These are phyloP conservation scores for Watsonalla binaria DNA, from an alignment of 2,888 invertebrate genomes.

Conservation along the genomic window DNA sequence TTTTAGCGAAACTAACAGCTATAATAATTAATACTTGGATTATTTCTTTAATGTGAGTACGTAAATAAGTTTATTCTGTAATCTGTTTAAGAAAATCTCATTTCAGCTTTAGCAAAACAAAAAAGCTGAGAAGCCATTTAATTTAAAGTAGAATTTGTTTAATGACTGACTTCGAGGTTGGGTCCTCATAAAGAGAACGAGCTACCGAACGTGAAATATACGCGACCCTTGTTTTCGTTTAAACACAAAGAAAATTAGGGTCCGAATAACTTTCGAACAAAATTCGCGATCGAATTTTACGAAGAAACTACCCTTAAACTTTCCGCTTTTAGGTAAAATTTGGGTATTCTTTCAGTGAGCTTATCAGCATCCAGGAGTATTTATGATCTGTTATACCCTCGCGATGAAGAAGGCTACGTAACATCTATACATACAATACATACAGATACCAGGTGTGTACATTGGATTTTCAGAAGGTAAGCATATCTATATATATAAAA, in stretches of 20 bases:
- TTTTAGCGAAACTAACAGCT: too few relatives aligned
- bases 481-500: too few relatives aligned
- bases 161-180: neutral
- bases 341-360: conserved; percentile 44
- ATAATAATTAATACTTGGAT: too few relatives aligned
- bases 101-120: neutral
- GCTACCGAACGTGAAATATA: conserved; percentile 11
- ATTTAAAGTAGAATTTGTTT: neutral
- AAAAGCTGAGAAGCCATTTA: neutral
- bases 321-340: conserved; percentile 12
- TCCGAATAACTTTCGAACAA: conserved; percentile 32
- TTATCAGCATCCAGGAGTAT: conserved; percentile 57
- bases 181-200: conserved; percentile 13
- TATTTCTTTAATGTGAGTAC: too few relatives aligned
- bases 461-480: too few relatives aligned
- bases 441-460: too few relatives aligned
- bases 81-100: neutral
- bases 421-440: too few relatives aligned
- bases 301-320: conserved; percentile 1
- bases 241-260: conserved; percentile 30
- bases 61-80: too few relatives aligned
- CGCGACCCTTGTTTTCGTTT: conserved; percentile 22
- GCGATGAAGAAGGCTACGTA: conserved; percentile 42
- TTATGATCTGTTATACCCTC: conserved; percentile 48
- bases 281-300: conserved; percentile 21